These are phyloP conservation scores for Drosophila helvetica DNA, from an alignment of 2,888 invertebrate species.

Conservation along the genomic window DNA sequence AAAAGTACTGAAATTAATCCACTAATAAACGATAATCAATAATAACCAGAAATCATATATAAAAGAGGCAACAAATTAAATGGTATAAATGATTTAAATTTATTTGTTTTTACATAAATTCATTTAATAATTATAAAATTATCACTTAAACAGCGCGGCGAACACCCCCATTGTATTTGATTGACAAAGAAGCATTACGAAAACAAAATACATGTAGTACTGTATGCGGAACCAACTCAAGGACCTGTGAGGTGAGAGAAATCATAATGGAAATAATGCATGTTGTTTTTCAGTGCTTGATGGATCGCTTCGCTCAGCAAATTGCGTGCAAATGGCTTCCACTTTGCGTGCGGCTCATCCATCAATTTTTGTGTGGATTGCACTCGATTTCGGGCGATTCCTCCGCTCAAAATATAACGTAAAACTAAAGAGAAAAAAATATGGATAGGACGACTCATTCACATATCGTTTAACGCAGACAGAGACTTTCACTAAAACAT, in stretches of 20 bases:
- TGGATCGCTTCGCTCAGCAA: conserved; percentile 6
- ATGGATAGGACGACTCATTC: conserved; percentile 15
- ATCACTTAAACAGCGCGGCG: conserved; percentile 74
- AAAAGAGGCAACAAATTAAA: conserved; percentile 40
- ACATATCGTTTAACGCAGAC: conserved; percentile 11
- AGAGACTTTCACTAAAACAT: conserved; percentile 15
- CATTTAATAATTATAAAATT: conserved; percentile 68
- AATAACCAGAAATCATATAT: no score
- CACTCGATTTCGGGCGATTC: conserved; percentile 18
- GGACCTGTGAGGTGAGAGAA: conserved; percentile 26
- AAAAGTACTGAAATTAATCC: neutral
- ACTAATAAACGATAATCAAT: conserved; percentile 11
- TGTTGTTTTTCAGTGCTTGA: conserved; percentile 4
- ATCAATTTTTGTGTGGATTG: conserved; percentile 17
- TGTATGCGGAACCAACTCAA: neutral
- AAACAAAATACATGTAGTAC: conserved; percentile 33
- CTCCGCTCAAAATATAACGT: conserved; percentile 4
- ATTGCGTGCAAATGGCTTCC: neutral
- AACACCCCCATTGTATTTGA: conserved; percentile 31
- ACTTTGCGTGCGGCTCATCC: neutral
- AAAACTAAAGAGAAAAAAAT: conserved; percentile 5
- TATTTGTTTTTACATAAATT: conserved; percentile 72
- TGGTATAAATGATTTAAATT: conserved; percentile 63
- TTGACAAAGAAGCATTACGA: conserved; percentile 49
- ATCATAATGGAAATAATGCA: neutral